phyloP scores from a whole-genome alignment of 2,888 invertebrate species.

The Melangyna quadrimaculata region DNA sequence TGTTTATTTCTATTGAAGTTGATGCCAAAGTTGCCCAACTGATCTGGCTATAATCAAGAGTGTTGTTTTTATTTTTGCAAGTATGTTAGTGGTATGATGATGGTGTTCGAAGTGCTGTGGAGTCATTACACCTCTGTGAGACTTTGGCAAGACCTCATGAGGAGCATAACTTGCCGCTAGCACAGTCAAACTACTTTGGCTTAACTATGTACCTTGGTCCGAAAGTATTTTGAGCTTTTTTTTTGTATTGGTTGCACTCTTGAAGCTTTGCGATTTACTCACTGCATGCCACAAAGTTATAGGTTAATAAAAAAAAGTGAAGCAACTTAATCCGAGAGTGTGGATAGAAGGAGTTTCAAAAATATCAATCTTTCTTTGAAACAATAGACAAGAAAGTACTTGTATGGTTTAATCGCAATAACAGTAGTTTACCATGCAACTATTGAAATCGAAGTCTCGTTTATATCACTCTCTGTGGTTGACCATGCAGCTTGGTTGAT shows the following conservation, averaged over 20 bases:
- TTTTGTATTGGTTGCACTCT: slow-evolving; percentile 41
- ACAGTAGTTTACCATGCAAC: neutral
- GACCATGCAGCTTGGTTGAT: slow-evolving; percentile 50
- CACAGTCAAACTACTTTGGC: neutral
- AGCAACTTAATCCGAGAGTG: slow-evolving; percentile 40
- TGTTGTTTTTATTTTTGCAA: slow-evolving; percentile 36
- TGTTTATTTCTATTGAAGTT: slow-evolving; percentile 60
- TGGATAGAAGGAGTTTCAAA: slow-evolving; percentile 18
- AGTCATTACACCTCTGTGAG: slow-evolving; percentile 42
- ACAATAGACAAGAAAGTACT: slow-evolving; percentile 14
- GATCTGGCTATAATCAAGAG: slow-evolving; percentile 32
- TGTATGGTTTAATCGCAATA: slow-evolving; percentile 15
- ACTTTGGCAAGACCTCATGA: slow-evolving; percentile 47
- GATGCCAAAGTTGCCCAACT: slow-evolving; percentile 60
- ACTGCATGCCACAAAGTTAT: neutral
- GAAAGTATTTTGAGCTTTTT: slow-evolving; percentile 43
- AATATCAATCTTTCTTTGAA: slow-evolving; percentile 12
- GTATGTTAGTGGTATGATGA: slow-evolving; percentile 7
- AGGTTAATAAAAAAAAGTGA: neutral
- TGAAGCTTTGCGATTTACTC: slow-evolving; percentile 40
- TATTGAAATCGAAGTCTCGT: slow-evolving; percentile 37
- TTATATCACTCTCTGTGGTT: slow-evolving; percentile 22
- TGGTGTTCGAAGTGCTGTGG: slow-evolving; percentile 40
- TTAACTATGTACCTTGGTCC: neutral
- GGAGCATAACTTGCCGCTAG: slow-evolving; percentile 37